Percentiles rank a stretch among this genome's conserved stretches.
Evolutionary conservation across 2,113 vertebrate genomes (phyloP).

Genomic region (Indicator maculatus): DNA sequence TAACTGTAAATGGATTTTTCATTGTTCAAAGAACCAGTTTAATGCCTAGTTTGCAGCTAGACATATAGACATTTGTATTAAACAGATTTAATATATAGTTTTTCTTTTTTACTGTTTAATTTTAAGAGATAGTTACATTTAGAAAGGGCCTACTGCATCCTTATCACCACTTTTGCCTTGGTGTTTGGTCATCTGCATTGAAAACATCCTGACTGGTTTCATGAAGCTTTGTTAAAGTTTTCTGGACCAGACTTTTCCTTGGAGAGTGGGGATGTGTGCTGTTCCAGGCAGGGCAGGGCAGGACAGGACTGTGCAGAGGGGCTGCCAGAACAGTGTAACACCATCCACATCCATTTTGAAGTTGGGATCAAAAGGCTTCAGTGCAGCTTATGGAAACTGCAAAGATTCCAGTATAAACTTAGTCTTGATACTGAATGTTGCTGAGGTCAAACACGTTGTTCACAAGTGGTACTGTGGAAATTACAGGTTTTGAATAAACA

Average conservation of each 20-base stretch:
- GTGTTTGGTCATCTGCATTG: background rate
- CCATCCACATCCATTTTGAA: background rate
- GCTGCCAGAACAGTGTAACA: background rate
- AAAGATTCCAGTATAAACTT: background rate
- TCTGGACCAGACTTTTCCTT: background rate
- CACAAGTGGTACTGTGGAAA: background rate
- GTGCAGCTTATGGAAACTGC: background rate
- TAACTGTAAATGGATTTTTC: background rate
- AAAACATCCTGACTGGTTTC: background rate
- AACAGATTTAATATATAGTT: background rate
- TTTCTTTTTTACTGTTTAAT: background rate
- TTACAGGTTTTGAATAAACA: background rate
- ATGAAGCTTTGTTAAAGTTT: background rate
- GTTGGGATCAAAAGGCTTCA: background rate
- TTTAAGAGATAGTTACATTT: background rate
- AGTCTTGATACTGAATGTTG: background rate
- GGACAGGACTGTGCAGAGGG: background rate
- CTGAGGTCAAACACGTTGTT: background rate
- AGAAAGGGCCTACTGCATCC: background rate
- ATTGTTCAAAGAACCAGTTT: background rate
- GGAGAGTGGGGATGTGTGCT: accelerated
- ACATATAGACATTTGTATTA: background rate
- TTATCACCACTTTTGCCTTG: background rate
- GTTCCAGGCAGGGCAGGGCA: background rate
- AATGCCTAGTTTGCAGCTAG: background rate